Evolutionary conservation across 2,113 vertebrate species (phyloP), one percentile per base, ranked within the genome.

Genomic region (Misgurnus anguillicaudatus): DNA sequence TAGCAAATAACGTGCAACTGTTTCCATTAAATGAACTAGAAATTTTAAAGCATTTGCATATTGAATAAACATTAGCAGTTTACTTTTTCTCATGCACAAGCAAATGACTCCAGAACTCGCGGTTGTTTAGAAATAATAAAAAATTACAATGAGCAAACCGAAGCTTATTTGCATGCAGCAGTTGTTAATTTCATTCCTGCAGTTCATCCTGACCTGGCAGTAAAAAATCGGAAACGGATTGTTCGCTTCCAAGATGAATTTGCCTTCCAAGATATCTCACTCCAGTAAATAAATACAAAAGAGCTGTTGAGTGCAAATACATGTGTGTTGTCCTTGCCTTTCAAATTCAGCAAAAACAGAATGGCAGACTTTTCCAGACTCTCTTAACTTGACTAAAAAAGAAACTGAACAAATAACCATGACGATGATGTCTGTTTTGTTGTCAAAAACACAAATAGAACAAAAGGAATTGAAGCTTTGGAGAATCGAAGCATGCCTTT

Each of bases 341-440:
- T 79, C 57, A 80, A 73, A 75, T 75, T 74, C 71, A 62, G 47
- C 62, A 51, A 78, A 62, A 60, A 76, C 65, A 68, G 76, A 78
- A 47, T 24, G 64, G 71, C 36, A 70, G 66, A 71, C 77, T 77
- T 81, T 81, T 11, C 57, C 63, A n/a, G 13, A 64, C 38, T n/a
- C n/a, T n/a, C n/a, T n/a, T n/a, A n/a, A n/a, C n/a, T 71, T 60
- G 21, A 21, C 13, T 16, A 16, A 51, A 51, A 51, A 3, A 16
- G 48, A 14, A 51, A 16, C 4, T 14, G 13, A 14, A 13, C 16
- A 11, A 51, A 51, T 4, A 16, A 16, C 0, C 13, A 51, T 51
- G 48, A 51, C 16, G 14, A 1, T 51, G 48, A 51, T 45, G 47
- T 42, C 64, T 21, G 9, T 47, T 9, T 38, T 63, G 47, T 66